phyloP scores from a whole-genome alignment of 2,888 invertebrate genomes.

The Hyalella azteca region DNA sequence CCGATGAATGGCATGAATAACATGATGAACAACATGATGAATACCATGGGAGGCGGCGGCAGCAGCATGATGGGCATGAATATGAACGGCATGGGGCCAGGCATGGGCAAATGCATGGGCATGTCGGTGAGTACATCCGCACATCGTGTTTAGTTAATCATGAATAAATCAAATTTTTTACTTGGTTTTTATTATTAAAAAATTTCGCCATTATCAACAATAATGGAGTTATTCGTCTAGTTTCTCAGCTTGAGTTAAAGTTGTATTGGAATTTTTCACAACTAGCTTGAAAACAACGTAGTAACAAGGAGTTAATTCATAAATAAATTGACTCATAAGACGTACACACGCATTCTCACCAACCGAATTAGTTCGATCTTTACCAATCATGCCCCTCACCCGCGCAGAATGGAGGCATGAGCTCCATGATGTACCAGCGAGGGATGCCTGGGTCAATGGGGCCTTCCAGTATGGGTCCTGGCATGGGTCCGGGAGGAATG shows the following conservation, averaged over 20 bases:
- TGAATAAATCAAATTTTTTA: no score
- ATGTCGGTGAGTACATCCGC: conserved; percentile 58
- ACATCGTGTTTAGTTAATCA: no score
- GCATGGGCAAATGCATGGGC: conserved; percentile 62
- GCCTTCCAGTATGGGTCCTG: conserved; percentile 60
- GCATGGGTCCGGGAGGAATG: conserved; percentile 58
- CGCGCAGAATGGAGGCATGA: conserved; percentile 18
- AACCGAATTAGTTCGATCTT: no score
- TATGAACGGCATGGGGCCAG: conserved; percentile 59
- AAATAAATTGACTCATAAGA: no score
- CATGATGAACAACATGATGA: conserved; percentile 71
- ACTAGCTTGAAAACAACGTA: no score
- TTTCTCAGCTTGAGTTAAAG: no score
- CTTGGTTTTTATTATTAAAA: no score
- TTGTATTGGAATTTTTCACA: no score
- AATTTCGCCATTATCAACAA: no score
- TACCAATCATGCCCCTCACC: not conserved
- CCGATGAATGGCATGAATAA: conserved; percentile 72
- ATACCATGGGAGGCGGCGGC: conserved; percentile 62
- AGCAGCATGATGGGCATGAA: conserved; percentile 58
- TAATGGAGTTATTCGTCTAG: no score
- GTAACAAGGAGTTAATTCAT: no score
- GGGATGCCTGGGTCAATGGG: conserved; percentile 55
- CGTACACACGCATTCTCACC: no score
- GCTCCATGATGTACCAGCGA: conserved; percentile 40